These are phyloP conservation scores for Balaenoptera acutorostrata DNA, from an alignment of 2,113 vertebrate species.

Conservation along the genomic window DNA sequence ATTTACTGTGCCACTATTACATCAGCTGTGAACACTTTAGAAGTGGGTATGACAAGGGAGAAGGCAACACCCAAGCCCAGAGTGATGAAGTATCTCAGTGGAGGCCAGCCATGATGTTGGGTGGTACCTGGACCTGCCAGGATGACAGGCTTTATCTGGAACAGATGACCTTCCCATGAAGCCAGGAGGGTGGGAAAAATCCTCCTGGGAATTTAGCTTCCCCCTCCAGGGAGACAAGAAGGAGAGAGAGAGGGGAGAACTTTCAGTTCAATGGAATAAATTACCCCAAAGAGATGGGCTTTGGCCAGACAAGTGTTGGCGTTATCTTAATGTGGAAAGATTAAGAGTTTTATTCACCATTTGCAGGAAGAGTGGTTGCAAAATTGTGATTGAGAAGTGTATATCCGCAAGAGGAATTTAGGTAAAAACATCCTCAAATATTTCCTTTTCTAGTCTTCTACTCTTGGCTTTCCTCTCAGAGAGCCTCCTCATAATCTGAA, in stretches of 20 bases:
- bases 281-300: not conserved
- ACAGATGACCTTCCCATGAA: not conserved
- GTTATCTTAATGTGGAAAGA: not conserved
- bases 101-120: not conserved
- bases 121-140: not conserved
- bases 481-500: not conserved
- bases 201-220: not conserved
- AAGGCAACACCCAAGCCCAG: not conserved
- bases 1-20: not conserved
- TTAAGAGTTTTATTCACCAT: not conserved
- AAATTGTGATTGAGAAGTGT: slow-evolving; percentile 19
- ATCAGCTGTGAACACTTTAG: not conserved
- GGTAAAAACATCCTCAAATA: not conserved
- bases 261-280: not conserved
- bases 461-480: not conserved
- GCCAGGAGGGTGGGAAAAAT: not conserved
- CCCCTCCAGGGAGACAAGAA: not conserved
- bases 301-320: not conserved
- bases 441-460: slow-evolving; percentile 1
- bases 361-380: not conserved
- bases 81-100: no score
- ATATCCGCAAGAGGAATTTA: not conserved
- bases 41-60: not conserved
- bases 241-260: not conserved
- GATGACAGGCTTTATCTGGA: not conserved